Evolutionary conservation across 2,113 vertebrate species (phyloP).

Genomic region (Fregetta grallaria): DNA sequence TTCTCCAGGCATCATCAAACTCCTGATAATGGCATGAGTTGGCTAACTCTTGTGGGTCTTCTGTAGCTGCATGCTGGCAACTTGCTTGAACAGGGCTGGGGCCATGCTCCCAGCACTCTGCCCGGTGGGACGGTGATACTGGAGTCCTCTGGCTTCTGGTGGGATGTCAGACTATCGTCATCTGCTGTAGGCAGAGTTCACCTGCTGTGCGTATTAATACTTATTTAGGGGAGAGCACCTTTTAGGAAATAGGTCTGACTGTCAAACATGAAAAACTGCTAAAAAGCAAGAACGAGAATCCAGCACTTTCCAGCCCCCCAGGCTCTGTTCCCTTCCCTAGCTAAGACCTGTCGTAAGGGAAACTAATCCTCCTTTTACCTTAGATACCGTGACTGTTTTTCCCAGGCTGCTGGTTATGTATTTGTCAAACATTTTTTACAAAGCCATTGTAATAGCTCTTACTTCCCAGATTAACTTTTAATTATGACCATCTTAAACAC

Average conservation of each 20-base stretch:
- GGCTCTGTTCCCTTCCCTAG: neutral
- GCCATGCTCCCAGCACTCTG: neutral
- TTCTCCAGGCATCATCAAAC: neutral
- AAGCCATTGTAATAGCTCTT: neutral
- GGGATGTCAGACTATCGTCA: fast-evolving
- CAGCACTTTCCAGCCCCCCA: neutral
- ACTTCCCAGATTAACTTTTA: neutral
- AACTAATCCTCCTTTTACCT: neutral
- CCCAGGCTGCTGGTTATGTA: neutral
- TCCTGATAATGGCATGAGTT: neutral
- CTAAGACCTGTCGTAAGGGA: neutral
- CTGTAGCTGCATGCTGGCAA: neutral
- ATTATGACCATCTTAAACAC: neutral
- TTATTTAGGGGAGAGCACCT: neutral
- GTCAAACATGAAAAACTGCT: neutral
- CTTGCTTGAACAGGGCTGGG: neutral
- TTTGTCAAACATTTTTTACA: neutral
- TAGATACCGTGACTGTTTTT: neutral
- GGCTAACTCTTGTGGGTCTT: neutral
- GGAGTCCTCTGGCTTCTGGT: neutral
- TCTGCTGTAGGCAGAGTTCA: neutral
- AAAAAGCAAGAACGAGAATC: neutral
- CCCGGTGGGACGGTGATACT: neutral
- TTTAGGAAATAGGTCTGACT: neutral
- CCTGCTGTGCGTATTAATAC: neutral